Conservation (phyloP, 2,797 vertebrate species). For the Xiphorhynchus erythropygius region DNA sequence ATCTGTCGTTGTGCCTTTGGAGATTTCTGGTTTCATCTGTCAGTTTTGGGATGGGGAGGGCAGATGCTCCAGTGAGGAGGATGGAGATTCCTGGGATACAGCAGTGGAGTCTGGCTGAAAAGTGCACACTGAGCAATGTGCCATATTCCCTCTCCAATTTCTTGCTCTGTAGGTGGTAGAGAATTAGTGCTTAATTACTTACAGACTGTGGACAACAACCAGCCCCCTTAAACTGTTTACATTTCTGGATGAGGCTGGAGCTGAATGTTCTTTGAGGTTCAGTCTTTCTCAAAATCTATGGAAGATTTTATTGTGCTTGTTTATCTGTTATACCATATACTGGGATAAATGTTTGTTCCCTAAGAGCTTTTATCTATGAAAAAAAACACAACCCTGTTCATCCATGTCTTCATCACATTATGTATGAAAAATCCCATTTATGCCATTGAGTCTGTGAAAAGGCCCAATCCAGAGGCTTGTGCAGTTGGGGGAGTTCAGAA, state of each 20-base stretch:
- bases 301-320: slow-evolving; percentile 5
- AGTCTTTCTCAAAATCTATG: neutral
- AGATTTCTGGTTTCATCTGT: neutral
- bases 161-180: slow-evolving; percentile 55
- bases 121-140: neutral
- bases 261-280: slow-evolving; percentile 44
- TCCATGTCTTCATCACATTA: neutral
- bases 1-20: neutral
- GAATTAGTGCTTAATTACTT: slow-evolving; percentile 62
- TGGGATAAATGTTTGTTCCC: slow-evolving; percentile 30
- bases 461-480: neutral
- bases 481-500: neutral
- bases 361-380: neutral
- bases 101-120: neutral
- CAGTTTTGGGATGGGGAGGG: neutral
- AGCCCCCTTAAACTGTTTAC: slow-evolving; percentile 45
- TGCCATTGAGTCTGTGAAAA: neutral
- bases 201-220: slow-evolving; percentile 41
- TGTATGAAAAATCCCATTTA: neutral
- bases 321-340: slow-evolving; percentile 15
- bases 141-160: slow-evolving; percentile 22
- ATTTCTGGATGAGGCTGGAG: slow-evolving; percentile 51
- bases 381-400: neutral
- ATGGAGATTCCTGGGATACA: neutral
- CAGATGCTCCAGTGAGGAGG: neutral